A percentile compares a stretch with the other conserved stretches of the same genome.
Conservation (phyloP, 2,797 vertebrate species). For the Hypotaenidia okinawae region DNA sequence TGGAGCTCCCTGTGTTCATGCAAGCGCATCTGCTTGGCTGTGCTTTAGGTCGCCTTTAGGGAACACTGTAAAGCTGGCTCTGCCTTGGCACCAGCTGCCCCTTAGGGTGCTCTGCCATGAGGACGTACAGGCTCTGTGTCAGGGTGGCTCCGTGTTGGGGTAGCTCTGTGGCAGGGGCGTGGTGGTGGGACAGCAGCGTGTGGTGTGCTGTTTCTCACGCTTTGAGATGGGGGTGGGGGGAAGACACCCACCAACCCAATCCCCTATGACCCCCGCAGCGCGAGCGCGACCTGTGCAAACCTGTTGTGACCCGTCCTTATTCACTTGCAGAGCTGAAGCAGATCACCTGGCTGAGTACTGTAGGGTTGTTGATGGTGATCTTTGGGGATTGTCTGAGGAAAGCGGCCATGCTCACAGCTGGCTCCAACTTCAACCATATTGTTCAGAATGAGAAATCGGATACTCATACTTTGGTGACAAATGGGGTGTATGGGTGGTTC, state of each 20-base stretch:
- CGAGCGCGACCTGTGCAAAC: neutral
- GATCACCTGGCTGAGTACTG: constrained; percentile 86
- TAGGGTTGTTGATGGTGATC: constrained; percentile 92
- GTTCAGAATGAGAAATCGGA: constrained; percentile 98
- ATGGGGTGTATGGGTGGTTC: constrained; percentile 91
- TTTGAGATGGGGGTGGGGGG: neutral
- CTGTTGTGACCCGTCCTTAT: neutral
- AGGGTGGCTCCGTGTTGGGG: no score
- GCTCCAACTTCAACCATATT: constrained; percentile 99
- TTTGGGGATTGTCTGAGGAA: constrained; percentile 92
- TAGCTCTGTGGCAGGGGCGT: neutral
- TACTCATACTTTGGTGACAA: constrained; percentile 92
- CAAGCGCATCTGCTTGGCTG: rapidly evolving
- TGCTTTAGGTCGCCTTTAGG: neutral
- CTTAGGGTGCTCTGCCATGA: rapidly evolving
- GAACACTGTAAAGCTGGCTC: rapidly evolving
- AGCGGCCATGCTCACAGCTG: constrained; percentile 94
- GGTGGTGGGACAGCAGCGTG: rapidly evolving
- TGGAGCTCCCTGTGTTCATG: neutral
- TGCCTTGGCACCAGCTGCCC: rapidly evolving
- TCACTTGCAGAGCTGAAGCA: constrained; percentile 89
- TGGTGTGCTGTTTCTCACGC: rapidly evolving
- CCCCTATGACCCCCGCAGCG: neutral
- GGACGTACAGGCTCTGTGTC: rapidly evolving
- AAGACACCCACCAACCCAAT: neutral